phyloP scores from a whole-genome alignment of 2,888 invertebrate species.

The Dicyrtomina minuta region DNA sequence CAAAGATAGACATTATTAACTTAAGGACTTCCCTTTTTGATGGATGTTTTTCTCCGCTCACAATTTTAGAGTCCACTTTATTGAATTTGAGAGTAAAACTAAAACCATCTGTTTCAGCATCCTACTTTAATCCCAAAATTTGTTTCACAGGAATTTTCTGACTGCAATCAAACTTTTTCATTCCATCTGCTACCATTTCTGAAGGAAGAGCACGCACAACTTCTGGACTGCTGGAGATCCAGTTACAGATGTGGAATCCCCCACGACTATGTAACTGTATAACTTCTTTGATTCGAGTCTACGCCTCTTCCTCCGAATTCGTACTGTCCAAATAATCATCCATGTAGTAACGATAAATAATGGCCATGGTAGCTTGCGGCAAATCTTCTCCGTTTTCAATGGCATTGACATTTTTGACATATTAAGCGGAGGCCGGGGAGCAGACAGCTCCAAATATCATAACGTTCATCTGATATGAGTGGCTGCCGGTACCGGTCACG shows the following conservation, averaged over 20 bases:
- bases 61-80: not conserved
- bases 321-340: slow-evolving; percentile 22
- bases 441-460: slow-evolving; percentile 16
- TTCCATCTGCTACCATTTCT: not conserved
- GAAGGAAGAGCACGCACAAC: not conserved
- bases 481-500: slow-evolving; percentile 1
- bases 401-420: slow-evolving; percentile 21
- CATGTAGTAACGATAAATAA: slow-evolving; percentile 14
- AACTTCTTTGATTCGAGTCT: slow-evolving; percentile 20
- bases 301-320: slow-evolving; percentile 5
- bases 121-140: slow-evolving; percentile 35
- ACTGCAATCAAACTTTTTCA: not conserved
- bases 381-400: not conserved
- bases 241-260: slow-evolving; percentile 5
- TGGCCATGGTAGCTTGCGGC: slow-evolving; percentile 1
- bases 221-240: not conserved
- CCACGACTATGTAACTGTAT: not conserved
- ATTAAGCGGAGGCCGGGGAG: slow-evolving; percentile 19
- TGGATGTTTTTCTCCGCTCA: slow-evolving; percentile 13
- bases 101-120: slow-evolving; percentile 29
- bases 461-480: not conserved
- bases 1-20: slow-evolving; percentile 52
- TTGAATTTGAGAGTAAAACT: slow-evolving; percentile 16
- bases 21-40: slow-evolving; percentile 52
- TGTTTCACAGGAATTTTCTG: not conserved